phyloP scores from a whole-genome alignment of 53 echinoderm and acorn worm genomes.

The Pentamera pediparva region DNA sequence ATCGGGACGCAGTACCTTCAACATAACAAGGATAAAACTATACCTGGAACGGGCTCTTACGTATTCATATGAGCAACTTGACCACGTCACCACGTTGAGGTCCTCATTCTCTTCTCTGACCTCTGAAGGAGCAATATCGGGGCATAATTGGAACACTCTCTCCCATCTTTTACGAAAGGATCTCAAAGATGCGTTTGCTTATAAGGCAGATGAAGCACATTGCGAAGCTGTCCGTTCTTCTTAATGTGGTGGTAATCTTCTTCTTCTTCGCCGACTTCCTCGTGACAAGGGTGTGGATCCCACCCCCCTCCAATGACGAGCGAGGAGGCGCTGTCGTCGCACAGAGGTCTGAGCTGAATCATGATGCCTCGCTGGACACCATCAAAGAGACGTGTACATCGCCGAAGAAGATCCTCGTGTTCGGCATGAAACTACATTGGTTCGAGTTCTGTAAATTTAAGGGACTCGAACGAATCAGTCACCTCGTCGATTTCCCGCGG shows the following conservation, averaged over 20 bases:
- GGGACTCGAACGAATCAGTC: slow-evolving; percentile 1
- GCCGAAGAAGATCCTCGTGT: slow-evolving; percentile 5
- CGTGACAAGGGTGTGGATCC: neutral
- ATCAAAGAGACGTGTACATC: neutral
- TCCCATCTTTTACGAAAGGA: no score
- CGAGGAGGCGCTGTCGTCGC: neutral
- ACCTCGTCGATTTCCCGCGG: slow-evolving; percentile 16
- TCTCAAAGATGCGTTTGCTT: slow-evolving; percentile 3
- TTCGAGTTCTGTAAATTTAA: slow-evolving; percentile 1
- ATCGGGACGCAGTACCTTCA: no score
- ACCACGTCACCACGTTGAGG: no score
- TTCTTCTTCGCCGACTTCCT: neutral
- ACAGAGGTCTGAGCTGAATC: neutral
- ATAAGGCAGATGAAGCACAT: slow-evolving; percentile 17
- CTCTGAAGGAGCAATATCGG: no score
- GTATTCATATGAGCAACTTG: no score
- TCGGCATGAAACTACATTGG: slow-evolving; percentile 26
- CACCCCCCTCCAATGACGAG: neutral
- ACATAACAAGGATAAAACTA: no score
- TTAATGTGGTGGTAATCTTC: neutral
- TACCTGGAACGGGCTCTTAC: no score
- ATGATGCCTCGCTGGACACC: no score
- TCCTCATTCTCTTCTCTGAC: no score
- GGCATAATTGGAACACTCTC: no score
- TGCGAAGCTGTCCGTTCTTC: neutral